Conservation (phyloP, 2,113 vertebrate species). For the Uropsilus gracilis region DNA sequence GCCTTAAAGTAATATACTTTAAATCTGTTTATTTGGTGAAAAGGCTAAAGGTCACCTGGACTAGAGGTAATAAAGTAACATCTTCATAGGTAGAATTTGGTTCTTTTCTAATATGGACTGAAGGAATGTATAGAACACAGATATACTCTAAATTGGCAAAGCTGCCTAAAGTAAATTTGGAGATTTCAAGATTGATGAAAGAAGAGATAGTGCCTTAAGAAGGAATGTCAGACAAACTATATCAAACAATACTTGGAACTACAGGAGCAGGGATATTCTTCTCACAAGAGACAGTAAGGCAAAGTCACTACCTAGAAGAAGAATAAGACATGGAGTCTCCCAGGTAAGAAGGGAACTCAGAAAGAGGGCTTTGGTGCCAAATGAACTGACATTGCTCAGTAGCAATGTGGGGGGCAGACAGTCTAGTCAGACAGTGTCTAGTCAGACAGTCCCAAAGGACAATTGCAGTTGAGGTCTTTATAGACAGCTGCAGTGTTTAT, state of each 20-base stretch:
- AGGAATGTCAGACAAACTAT: not conserved
- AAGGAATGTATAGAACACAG: not conserved
- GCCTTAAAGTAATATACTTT: not conserved
- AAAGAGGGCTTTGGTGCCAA: not conserved
- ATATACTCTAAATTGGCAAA: not conserved
- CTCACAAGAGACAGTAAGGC: not conserved
- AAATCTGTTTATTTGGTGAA: not conserved
- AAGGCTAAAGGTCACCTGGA: not conserved
- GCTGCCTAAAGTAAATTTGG: not conserved
- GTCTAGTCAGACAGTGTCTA: not conserved
- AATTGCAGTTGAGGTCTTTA: not conserved
- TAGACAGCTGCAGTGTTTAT: not conserved
- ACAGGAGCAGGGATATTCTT: not conserved
- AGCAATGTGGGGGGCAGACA: not conserved
- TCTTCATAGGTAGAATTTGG: not conserved
- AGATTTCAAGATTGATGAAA: not conserved
- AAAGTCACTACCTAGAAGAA: accelerated
- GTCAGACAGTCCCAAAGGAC: not conserved
- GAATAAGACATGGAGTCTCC: not conserved
- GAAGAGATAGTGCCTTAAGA: not conserved
- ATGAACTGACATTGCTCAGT: accelerated
- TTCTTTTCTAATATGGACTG: not conserved
- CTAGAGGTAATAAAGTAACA: not conserved
- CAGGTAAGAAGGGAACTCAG: not conserved
- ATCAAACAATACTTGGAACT: not conserved